Conservation (phyloP, 2,888 invertebrate genomes). For the Lepidocyrtoides sp. region DNA sequence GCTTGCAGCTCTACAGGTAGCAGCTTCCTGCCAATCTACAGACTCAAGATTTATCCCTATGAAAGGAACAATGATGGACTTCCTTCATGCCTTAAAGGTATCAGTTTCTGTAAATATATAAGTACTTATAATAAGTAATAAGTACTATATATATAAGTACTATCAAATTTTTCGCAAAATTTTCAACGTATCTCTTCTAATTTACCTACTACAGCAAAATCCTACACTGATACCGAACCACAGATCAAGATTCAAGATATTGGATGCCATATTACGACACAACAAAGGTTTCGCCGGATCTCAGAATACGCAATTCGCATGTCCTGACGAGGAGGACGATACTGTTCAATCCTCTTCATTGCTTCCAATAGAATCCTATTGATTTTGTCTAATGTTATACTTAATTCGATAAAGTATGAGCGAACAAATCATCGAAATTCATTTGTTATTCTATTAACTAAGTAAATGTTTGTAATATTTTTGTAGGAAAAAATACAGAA, state of each 20-base stretch:
- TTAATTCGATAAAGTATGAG: no score
- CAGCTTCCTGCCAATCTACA: conserved; percentile 71
- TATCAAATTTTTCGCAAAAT: no score
- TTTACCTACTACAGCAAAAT: conserved; percentile 38
- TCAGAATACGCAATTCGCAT: conserved; percentile 50
- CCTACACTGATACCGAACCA: conserved; percentile 53
- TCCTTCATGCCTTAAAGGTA: conserved; percentile 70
- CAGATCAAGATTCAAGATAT: conserved; percentile 52
- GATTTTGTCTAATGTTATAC: no score
- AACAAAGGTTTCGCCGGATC: conserved; percentile 63
- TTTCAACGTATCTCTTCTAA: no score
- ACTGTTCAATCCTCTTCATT: conserved; percentile 37
- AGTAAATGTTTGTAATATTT: no score
- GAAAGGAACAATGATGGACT: conserved; percentile 78
- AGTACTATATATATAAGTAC: no score
- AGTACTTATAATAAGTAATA: no score
- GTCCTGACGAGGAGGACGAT: conserved; percentile 55
- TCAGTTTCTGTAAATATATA: background rate
- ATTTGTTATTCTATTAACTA: no score
- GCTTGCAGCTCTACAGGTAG: conserved; percentile 79
- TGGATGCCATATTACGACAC: conserved; percentile 6
- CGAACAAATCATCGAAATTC: no score
- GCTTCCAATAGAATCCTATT: conserved; percentile 65
- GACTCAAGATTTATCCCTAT: conserved; percentile 58
- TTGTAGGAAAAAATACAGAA: no score